Percentiles rank a stretch among this genome's conserved stretches.
These are phyloP conservation scores for Caenorhabditis inopinata DNA, from an alignment of 1,140 invertebrate genomes.

Conservation along the genomic window DNA sequence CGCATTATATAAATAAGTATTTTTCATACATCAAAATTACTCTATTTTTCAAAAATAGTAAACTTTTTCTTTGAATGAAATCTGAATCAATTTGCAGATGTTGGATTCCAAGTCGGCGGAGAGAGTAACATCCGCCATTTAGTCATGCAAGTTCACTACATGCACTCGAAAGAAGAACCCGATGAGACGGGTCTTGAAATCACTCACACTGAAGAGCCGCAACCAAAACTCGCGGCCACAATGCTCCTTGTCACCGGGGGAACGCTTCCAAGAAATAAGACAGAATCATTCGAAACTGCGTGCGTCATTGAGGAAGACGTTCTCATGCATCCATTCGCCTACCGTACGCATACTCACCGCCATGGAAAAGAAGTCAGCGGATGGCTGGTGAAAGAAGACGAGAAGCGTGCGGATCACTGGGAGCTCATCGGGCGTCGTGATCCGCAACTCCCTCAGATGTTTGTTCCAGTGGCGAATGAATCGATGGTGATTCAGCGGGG, in stretches of 20 bases:
- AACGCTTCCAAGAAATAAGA: slow-evolving; percentile 48
- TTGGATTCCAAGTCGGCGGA: slow-evolving; percentile 71
- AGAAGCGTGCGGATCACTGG: slow-evolving; percentile 74
- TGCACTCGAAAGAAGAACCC: slow-evolving; percentile 67
- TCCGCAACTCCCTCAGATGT: slow-evolving; percentile 87
- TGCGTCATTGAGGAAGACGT: slow-evolving; percentile 80
- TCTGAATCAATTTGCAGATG: slow-evolving; percentile 63
- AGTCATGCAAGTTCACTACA: slow-evolving; percentile 88
- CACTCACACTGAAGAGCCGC: slow-evolving; percentile 57
- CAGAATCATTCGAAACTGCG: slow-evolving; percentile 83
- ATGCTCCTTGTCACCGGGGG: slow-evolving; percentile 62
- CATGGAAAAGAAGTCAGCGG: slow-evolving; percentile 60
- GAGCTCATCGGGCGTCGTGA: slow-evolving; percentile 83
- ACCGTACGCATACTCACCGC: slow-evolving; percentile 82
- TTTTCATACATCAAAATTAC: too few relatives aligned
- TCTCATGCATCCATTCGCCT: slow-evolving; percentile 88
- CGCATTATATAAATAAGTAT: too few relatives aligned
- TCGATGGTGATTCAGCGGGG: slow-evolving; percentile 71
- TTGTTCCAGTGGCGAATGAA: slow-evolving; percentile 79
- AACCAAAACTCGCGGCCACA: slow-evolving; percentile 57
- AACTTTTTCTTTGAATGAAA: too few relatives aligned
- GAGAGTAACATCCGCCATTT: slow-evolving; percentile 69
- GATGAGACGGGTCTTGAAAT: slow-evolving; percentile 58
- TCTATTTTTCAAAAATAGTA: too few relatives aligned
- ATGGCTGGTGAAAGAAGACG: slow-evolving; percentile 53